Conservation (phyloP, 2,113 vertebrate genomes). For the Fregata magnificens region DNA sequence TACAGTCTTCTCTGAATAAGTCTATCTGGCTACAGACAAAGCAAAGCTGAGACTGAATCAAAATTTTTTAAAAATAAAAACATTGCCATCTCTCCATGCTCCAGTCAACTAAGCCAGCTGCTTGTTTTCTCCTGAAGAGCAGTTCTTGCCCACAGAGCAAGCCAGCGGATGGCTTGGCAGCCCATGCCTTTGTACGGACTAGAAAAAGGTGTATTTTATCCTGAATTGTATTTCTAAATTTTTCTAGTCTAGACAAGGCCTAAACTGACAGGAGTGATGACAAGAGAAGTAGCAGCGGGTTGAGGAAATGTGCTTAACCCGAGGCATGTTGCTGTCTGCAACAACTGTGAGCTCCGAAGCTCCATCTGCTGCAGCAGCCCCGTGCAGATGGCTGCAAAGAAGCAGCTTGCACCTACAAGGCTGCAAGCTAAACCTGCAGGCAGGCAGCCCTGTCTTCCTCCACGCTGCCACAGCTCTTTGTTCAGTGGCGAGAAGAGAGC, state of each 20-base stretch:
- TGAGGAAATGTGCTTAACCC: not conserved
- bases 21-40: not conserved
- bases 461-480: not conserved
- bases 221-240: not conserved
- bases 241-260: not conserved
- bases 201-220: not conserved
- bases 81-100: not conserved
- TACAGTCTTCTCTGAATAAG: not conserved
- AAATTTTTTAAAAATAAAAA: not conserved
- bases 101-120: not conserved
- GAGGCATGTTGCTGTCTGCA: fast-evolving
- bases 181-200: no score
- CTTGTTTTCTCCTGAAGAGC: not conserved
- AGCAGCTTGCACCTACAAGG: fast-evolving
- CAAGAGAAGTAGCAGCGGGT: not conserved
- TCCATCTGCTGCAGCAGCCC: not conserved
- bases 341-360: fast-evolving
- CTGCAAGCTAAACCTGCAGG: not conserved
- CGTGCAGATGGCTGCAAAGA: not conserved
- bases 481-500: not conserved
- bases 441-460: not conserved
- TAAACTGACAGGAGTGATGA: not conserved
- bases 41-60: not conserved
- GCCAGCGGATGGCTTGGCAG: not conserved
- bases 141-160: not conserved